Evolutionary conservation across 2,888 invertebrate genomes (phyloP), one percentile per base, ranked within the genome.

Genomic region (Ametastegia equiseti): DNA sequence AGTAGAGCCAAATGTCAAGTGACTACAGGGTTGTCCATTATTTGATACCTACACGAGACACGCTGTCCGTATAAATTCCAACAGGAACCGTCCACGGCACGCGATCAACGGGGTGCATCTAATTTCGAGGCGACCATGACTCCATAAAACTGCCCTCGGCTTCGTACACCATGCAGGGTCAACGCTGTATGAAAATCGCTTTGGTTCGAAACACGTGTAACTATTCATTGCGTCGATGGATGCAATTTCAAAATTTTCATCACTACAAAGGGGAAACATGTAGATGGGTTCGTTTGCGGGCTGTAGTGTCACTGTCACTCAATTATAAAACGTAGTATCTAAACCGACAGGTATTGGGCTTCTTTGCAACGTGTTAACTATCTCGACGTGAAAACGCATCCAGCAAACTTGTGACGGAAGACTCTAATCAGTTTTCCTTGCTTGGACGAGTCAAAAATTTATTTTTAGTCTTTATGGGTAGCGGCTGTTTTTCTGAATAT

Each of bases 381-480:
- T 45, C 33, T 50, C 36, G 54, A 54, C 42, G 71, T 19, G 27
- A 19, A 47, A 71, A 71, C 30, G 47, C 39, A 67, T 67, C 39
- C 19, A 11, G 73, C 54, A 54, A 75, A 54, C 13, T 9, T 54
- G 54, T 36, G 23, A 54, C 50, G 75, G 73, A 75, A 60, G 39
- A 73, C 57, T 80, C 80, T 80, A 80, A 80, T 80, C 69, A 80
- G 80, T 2, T 80, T 57, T 57, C 54, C 19, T 27, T 45, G 39
- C 36, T 23, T 65, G 80, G 13, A 50, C 69, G 15, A 67, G 39
- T 47, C 50, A 54, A 23, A 42, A 9, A 33, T 13, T 13, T 80
- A 80, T 73, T 80, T 80, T 80, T 80, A 73, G 80, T 36, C 57
- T 60, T 57, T 80, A 75, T 69, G 80, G 71, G 75, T 75, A 60